Percentiles rank a stretch among this genome's conserved stretches.
phyloP scores from a whole-genome alignment of 1,140 invertebrate genomes.

The Hyles euphorbiae region DNA sequence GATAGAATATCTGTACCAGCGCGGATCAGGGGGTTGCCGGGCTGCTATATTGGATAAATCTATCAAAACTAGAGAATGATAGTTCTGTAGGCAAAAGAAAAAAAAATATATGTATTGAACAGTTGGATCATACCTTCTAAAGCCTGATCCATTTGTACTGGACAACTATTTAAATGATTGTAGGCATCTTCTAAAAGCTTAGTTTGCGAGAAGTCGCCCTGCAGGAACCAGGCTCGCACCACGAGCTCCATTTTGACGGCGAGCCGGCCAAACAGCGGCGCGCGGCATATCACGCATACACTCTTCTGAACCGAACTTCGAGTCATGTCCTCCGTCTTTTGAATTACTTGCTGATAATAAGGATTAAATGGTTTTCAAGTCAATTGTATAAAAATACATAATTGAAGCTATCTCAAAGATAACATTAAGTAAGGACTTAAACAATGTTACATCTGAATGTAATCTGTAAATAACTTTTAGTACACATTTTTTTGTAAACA shows the following conservation, averaged over 20 bases:
- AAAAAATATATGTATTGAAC: too few relatives aligned
- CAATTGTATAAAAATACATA: too few relatives aligned
- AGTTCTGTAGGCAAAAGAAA: too few relatives aligned
- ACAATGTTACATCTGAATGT: too few relatives aligned
- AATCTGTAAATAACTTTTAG: too few relatives aligned
- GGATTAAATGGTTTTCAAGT: neutral
- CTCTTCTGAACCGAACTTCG: slow-evolving; percentile 81
- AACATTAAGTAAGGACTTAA: too few relatives aligned
- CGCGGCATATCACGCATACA: slow-evolving; percentile 82
- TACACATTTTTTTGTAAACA: too few relatives aligned
- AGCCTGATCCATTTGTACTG: slow-evolving; percentile 84
- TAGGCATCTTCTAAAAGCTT: slow-evolving; percentile 94
- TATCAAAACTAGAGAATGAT: too few relatives aligned
- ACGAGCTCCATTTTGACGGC: slow-evolving; percentile 97
- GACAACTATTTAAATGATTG: slow-evolving; percentile 92
- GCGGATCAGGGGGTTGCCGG: too few relatives aligned
- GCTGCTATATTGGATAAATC: too few relatives aligned
- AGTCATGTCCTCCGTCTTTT: slow-evolving; percentile 97
- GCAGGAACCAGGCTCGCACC: slow-evolving; percentile 97
- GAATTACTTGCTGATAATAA: slow-evolving; percentile 86
- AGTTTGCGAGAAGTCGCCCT: slow-evolving; percentile 95
- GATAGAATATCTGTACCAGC: too few relatives aligned
- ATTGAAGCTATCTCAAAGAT: too few relatives aligned
- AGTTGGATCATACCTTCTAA: slow-evolving; percentile 80
- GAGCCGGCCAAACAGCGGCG: slow-evolving; percentile 93